Evolutionary conservation across 2,888 invertebrate genomes (phyloP), one percentile per base, ranked within the genome.

Genomic region (Masnerella sp.): DNA sequence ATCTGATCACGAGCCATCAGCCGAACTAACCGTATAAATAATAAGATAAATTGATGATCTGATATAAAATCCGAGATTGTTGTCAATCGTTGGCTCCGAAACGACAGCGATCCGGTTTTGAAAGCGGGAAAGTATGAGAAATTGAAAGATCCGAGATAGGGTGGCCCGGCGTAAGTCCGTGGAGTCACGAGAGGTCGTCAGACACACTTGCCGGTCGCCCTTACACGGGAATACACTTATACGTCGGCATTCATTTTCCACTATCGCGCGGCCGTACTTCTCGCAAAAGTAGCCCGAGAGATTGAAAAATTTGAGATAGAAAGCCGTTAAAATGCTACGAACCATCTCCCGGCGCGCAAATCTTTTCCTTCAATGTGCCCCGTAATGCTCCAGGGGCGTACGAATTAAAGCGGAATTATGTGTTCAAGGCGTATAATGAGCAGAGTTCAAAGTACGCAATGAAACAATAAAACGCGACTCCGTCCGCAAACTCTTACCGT

Each of bases 71-170:
- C 45, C 5, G 11, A 43, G 59, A 61, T 65, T 49, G 45, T 65
- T 71, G 62, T 71, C 58, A 54, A 65, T 54, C 30, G 34, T 9
- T 34, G 32, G 20, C 43, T 47, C 30, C 7, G 38, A 28, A 45
- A 38, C 36, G 43, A 34, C 40, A n/a, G 52, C 58, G 62, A 77
- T 78, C 78, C 73, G 77, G 79, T 79, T 78, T 68, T 38, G 12
- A 18, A 38, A 15, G 59, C 62, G 58, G 65, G 76, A 78, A 82
- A 80, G 80, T 81, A 82, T 81, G 82, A 83, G 81, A 81, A 83
- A 85, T 85, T 83, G 84, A 83, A 84, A 84, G 85, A 84, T 85
- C 80, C 73, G 54, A 81, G 84, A 83, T 84, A 84, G 76, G 62
- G 51, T 62, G 40, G 51, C 68, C 67, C 38, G 58, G 70, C 76